Conservation (phyloP, 2,113 vertebrate genomes). For the Laticauda laticaudata region DNA sequence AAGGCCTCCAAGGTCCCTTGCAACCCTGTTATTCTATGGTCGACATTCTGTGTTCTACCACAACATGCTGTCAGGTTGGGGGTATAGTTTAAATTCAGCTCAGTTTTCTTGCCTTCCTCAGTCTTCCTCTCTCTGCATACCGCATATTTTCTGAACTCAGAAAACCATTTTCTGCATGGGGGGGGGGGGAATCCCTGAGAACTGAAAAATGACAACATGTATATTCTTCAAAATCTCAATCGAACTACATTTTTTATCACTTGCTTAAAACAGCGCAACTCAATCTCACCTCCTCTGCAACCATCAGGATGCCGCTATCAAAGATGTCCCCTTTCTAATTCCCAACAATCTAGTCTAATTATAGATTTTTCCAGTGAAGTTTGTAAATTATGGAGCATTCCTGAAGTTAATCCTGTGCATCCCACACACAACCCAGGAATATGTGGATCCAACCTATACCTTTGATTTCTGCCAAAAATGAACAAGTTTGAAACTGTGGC, state of each 20-base stretch:
- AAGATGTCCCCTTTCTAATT: not conserved
- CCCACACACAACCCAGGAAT: not conserved
- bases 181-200: not conserved
- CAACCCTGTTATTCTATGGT: not conserved
- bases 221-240: not conserved
- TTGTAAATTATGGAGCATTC: not conserved
- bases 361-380: not conserved
- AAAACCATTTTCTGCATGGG: not conserved
- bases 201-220: not conserved
- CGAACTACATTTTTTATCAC: not conserved
- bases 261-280: not conserved
- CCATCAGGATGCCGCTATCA: not conserved
- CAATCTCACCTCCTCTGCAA: not conserved
- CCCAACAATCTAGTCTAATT: not conserved
- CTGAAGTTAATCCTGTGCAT: not conserved
- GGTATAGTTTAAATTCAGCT: not conserved
- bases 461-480: not conserved
- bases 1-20: not conserved
- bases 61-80: not conserved
- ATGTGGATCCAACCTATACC: not conserved
- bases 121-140: not conserved
- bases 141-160: not conserved
- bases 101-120: not conserved
- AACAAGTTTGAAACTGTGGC: not conserved
- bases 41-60: not conserved